These are phyloP conservation scores for Lutjanus argentimaculatus DNA, from an alignment of 2,797 vertebrate species.

Conservation along the genomic window DNA sequence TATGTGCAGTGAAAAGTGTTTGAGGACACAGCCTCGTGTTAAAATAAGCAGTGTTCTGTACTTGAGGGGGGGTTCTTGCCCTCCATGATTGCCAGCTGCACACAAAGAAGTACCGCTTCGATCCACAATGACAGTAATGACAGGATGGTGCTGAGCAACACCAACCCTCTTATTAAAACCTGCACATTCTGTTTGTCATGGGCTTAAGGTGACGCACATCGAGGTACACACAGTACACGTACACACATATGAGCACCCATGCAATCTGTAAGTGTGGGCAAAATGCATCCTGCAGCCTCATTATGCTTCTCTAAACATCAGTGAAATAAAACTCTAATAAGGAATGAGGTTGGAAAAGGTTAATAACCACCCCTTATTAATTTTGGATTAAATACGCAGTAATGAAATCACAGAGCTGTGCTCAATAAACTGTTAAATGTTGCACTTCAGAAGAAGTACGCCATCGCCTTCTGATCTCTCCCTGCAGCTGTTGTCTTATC, in stretches of 20 bases:
- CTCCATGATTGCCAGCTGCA: constrained; percentile 65
- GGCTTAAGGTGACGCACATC: constrained; percentile 42
- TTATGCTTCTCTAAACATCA: constrained; percentile 72
- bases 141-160: constrained; percentile 61
- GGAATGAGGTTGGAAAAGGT: constrained; percentile 78
- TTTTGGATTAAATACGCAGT: constrained; percentile 81
- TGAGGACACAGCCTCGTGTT: constrained; percentile 25
- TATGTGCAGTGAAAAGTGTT: neutral
- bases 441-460: constrained; percentile 64
- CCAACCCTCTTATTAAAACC: constrained; percentile 78
- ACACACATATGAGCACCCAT: neutral
- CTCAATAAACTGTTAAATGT: constrained; percentile 77
- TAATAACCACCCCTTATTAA: constrained; percentile 81
- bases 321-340: constrained; percentile 71
- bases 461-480: constrained; percentile 60
- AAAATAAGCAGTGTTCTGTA: constrained; percentile 50
- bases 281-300: constrained; percentile 57
- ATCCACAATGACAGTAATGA: constrained; percentile 77
- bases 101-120: constrained; percentile 51
- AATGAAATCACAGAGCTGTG: constrained; percentile 77
- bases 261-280: constrained; percentile 36
- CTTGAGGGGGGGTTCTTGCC: constrained; percentile 37
- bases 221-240: constrained; percentile 19
- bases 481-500: constrained; percentile 51
- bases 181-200: constrained; percentile 51